Conservation (phyloP, 2,888 invertebrate species). For the Sarcophaga carnaria region DNA sequence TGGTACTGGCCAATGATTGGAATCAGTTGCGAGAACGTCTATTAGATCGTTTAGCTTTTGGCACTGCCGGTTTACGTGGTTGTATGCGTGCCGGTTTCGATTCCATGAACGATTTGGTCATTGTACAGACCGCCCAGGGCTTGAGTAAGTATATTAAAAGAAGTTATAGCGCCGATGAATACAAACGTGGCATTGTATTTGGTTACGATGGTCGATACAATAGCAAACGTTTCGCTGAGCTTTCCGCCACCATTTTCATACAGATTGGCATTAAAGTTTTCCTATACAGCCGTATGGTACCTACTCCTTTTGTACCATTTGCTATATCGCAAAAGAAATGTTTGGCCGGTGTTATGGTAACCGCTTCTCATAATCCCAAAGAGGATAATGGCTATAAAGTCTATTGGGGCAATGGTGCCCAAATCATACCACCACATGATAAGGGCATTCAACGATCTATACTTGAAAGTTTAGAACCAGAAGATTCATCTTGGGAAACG, state of each 20-base stretch:
- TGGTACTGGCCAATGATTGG: slow-evolving; percentile 84
- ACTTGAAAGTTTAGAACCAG: slow-evolving; percentile 89
- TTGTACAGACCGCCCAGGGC: slow-evolving; percentile 97
- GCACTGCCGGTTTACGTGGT: slow-evolving; percentile 96
- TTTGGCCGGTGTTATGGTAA: slow-evolving; percentile 95
- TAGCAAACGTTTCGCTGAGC: slow-evolving; percentile 90
- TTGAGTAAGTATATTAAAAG: slow-evolving; percentile 88
- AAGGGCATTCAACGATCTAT: slow-evolving; percentile 91
- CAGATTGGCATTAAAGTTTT: slow-evolving; percentile 89
- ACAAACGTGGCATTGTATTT: slow-evolving; percentile 89
- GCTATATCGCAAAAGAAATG: slow-evolving; percentile 88
- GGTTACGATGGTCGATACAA: slow-evolving; percentile 97
- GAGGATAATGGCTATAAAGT: slow-evolving; percentile 99
- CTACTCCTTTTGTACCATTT: slow-evolving; percentile 97
- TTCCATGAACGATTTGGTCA: slow-evolving; percentile 98
- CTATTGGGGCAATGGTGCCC: slow-evolving; percentile 97
- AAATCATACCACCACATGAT: slow-evolving; percentile 97
- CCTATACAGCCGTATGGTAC: slow-evolving; percentile 90
- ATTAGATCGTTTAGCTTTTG: slow-evolving; percentile 89
- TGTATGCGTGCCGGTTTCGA: slow-evolving; percentile 96
- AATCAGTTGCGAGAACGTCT: slow-evolving; percentile 85
- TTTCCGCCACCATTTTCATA: slow-evolving; percentile 93
- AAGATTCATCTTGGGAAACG: slow-evolving; percentile 90
- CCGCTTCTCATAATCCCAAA: slow-evolving; percentile 97
- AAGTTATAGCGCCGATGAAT: slow-evolving; percentile 83